A percentile compares a stretch with the other conserved stretches of the same genome.
These are phyloP conservation scores for Eupithecia subumbrata DNA, from an alignment of 2,888 invertebrate genomes.

Conservation along the genomic window DNA sequence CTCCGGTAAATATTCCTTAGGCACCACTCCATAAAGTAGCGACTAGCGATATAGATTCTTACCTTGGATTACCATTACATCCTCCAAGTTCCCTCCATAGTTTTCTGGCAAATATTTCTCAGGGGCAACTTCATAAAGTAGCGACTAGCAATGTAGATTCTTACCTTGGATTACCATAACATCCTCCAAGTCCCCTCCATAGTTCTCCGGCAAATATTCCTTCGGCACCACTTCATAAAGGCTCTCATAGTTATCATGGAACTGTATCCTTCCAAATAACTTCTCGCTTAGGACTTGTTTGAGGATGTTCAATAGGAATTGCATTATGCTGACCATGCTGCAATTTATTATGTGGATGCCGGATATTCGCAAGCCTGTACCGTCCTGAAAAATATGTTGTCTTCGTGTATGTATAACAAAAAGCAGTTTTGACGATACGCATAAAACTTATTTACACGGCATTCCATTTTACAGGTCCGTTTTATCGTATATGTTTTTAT, in stretches of 20 bases:
- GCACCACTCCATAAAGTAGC: constrained; percentile 21
- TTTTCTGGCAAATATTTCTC: constrained; percentile 33
- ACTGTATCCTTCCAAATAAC: constrained; percentile 15
- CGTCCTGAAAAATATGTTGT: constrained; percentile 19
- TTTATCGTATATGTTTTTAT: no score
- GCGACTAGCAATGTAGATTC: not conserved
- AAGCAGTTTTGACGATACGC: no score
- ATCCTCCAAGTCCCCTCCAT: constrained; percentile 31
- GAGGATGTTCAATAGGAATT: constrained; percentile 15
- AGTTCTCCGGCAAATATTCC: constrained; percentile 33
- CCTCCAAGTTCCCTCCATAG: constrained; percentile 31
- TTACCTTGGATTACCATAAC: constrained; percentile 26
- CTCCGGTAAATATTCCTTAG: constrained; percentile 31
- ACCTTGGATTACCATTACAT: constrained; percentile 24
- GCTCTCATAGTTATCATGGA: constrained; percentile 18
- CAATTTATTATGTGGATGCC: constrained; percentile 30
- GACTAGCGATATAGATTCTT: not conserved
- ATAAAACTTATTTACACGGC: no score
- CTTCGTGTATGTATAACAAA: no score
- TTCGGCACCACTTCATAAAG: constrained; percentile 30
- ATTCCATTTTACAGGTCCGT: no score
- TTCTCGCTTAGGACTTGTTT: constrained; percentile 26
- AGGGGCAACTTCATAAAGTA: constrained; percentile 26
- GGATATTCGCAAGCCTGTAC: constrained; percentile 12
- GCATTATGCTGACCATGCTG: not conserved